Conservation (phyloP, 2,797 vertebrate genomes). For the Serranus cabrilla region DNA sequence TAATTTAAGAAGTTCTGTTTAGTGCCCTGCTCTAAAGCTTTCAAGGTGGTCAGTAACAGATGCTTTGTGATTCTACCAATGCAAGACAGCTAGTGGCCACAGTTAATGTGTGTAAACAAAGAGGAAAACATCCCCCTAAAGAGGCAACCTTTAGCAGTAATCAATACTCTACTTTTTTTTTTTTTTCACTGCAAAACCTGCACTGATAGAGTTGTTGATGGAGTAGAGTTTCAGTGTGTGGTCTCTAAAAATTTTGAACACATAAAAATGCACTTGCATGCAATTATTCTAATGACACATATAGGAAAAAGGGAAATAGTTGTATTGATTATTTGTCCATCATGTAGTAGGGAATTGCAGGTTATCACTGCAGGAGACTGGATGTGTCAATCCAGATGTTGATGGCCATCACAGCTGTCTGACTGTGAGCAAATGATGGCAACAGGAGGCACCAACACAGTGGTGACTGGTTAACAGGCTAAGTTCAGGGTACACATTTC, state of each 20-base stretch:
- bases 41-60: not conserved
- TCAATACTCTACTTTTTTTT: not conserved
- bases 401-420: not conserved
- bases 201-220: no score
- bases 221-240: not conserved
- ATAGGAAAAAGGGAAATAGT: not conserved
- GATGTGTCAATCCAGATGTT: slow-evolving; percentile 2
- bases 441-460: not conserved
- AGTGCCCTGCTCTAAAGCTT: not conserved
- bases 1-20: not conserved
- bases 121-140: not conserved
- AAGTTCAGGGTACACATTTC: not conserved
- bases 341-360: not conserved
- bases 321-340: slow-evolving; percentile 16
- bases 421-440: not conserved
- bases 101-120: not conserved
- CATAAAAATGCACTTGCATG: not conserved
- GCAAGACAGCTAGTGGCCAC: not conserved
- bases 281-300: not conserved
- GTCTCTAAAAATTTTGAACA: not conserved
- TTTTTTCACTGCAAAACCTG: not conserved
- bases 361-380: slow-evolving; percentile 7
- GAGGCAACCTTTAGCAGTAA: not conserved
- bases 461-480: slow-evolving; percentile 7
- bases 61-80: not conserved